Percentiles rank a stretch among this genome's conserved stretches.
These are phyloP conservation scores for Rhinella marina DNA, from an alignment of 2,797 vertebrate genomes.

Conservation along the genomic window DNA sequence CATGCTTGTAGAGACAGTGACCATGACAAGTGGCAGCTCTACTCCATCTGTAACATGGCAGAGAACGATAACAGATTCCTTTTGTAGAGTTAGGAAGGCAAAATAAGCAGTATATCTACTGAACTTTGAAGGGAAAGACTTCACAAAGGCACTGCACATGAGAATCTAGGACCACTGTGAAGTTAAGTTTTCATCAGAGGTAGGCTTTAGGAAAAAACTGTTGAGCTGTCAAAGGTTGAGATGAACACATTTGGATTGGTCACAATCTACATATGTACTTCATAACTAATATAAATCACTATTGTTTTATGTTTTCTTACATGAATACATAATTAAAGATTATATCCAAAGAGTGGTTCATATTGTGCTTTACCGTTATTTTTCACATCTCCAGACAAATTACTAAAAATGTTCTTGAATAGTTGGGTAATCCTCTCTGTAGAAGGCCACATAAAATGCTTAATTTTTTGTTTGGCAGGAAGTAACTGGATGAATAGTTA, in stretches of 20 bases:
- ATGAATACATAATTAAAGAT: background rate
- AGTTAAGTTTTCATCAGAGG: background rate
- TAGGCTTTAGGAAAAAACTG: background rate
- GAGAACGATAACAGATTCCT: too few species aligned
- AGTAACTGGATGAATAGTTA: constrained; percentile 1
- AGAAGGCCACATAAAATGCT: background rate
- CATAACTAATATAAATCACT: background rate
- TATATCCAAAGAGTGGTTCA: background rate
- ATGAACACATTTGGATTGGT: too few species aligned
- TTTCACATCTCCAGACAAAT: background rate
- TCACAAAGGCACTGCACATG: background rate
- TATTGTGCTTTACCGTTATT: background rate
- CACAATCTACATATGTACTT: too few species aligned
- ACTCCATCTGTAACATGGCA: too few species aligned
- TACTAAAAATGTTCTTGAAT: background rate
- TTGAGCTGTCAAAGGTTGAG: too few species aligned
- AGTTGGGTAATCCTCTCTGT: background rate
- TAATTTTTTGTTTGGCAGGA: background rate
- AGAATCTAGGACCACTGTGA: background rate
- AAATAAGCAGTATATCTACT: too few species aligned
- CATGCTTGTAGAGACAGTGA: background rate
- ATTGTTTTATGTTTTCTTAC: background rate
- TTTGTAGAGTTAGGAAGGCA: too few species aligned
- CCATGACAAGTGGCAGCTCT: background rate
- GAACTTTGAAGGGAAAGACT: background rate